Conservation (phyloP, 2,113 vertebrate species). For the Larimichthys polyactis region DNA sequence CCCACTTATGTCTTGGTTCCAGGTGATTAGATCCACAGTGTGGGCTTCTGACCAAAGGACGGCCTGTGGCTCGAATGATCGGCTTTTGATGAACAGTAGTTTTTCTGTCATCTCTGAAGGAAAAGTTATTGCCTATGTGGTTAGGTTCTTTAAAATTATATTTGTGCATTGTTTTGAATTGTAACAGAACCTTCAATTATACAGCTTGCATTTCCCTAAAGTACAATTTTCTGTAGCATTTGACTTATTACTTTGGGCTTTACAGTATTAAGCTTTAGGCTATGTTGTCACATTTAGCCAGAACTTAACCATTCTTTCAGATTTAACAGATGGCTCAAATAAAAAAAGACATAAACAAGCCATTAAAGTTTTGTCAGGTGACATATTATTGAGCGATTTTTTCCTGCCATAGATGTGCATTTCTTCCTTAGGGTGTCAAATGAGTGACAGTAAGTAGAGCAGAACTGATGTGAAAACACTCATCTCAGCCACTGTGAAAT, state of each 20-base stretch:
- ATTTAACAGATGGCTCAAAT: slow-evolving; percentile 18
- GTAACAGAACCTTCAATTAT: background rate
- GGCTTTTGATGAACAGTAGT: background rate
- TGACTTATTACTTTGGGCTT: background rate
- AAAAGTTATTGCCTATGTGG: background rate
- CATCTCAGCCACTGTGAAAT: slow-evolving; percentile 48
- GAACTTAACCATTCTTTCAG: background rate
- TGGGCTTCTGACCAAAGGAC: slow-evolving; percentile 20
- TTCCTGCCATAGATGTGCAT: slow-evolving; percentile 13
- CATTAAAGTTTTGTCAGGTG: slow-evolving; percentile 33
- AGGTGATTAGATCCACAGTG: slow-evolving; percentile 31
- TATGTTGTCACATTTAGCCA: background rate
- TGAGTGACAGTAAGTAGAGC: slow-evolving; percentile 52
- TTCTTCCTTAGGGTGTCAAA: slow-evolving; percentile 29
- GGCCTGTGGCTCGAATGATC: background rate
- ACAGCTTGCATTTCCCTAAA: background rate
- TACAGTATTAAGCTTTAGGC: background rate
- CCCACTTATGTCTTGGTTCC: slow-evolving; percentile 23
- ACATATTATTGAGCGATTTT: slow-evolving; percentile 36
- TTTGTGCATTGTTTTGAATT: background rate
- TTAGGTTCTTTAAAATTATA: background rate
- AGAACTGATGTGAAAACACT: slow-evolving; percentile 52
- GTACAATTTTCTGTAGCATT: background rate
- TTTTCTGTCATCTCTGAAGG: background rate
- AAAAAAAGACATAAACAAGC: slow-evolving; percentile 5